These are phyloP conservation scores for Agrotis ipsilon DNA, from an alignment of 2,888 invertebrate genomes.

Conservation along the genomic window DNA sequence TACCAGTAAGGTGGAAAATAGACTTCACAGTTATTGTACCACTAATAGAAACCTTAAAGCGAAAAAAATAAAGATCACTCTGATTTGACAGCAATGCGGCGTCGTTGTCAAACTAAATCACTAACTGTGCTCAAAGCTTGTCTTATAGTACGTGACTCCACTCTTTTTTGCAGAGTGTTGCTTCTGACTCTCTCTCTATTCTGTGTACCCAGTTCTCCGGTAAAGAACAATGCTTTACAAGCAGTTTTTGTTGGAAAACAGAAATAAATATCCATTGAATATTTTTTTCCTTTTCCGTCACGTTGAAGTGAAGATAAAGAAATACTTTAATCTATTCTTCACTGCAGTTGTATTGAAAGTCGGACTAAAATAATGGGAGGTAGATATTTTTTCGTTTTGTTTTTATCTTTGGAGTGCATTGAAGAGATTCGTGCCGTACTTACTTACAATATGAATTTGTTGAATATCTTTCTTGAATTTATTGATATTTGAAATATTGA, in stretches of 20 bases:
- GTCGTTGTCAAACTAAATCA: background rate
- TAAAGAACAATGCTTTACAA: conserved; percentile 45
- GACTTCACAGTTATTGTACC: too few relatives aligned
- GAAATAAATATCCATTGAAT: conserved; percentile 58
- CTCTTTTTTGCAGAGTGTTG: too few relatives aligned
- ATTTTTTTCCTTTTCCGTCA: conserved; percentile 38
- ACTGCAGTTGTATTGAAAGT: conserved; percentile 40
- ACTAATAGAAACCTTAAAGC: background rate
- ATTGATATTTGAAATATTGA: too few relatives aligned
- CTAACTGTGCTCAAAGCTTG: too few relatives aligned
- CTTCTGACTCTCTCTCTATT: conserved; percentile 12
- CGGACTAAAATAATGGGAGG: conserved; percentile 32
- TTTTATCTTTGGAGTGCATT: conserved; percentile 12
- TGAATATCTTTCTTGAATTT: too few relatives aligned
- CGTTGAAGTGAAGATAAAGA: conserved; percentile 37
- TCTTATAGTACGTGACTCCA: background rate
- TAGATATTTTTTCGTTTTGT: conserved; percentile 20
- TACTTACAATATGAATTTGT: background rate
- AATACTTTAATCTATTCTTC: conserved; percentile 48
- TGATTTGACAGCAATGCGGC: background rate
- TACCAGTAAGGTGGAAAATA: too few relatives aligned
- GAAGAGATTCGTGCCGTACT: conserved; percentile 6
- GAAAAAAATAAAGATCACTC: too few relatives aligned
- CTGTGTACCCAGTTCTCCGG: background rate
- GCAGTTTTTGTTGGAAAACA: conserved; percentile 50